Evolutionary conservation across 2,888 invertebrate genomes (phyloP), one percentile per base, ranked within the genome.

Genomic region (Plebejus argus): DNA sequence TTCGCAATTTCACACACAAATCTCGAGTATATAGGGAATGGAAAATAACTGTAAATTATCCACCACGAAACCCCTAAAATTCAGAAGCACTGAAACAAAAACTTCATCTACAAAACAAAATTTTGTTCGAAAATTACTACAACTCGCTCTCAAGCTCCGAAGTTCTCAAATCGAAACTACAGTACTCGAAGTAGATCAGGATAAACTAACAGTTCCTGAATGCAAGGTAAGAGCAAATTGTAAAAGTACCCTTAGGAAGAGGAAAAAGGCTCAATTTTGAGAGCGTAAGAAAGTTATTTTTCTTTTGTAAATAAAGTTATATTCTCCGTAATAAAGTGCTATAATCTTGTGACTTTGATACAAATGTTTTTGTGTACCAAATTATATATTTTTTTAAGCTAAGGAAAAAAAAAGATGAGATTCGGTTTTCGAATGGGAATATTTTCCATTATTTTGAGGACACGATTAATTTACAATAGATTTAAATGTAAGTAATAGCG

Each of bases 61-160:
- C 23, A 12, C 5, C 15, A 15, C 28, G 7, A 66, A 66, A 15
- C 20, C 28, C 5, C 0, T 1, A 66, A 66, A 66, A 23, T 12
- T 23, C 61, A 66, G 28, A 28, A 33, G 66, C 15, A 6, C 66
- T 15, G 6, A 28, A 66, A 66, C 66, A 66, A 66, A 28, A 66
- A 66, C 66, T 66, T 12, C 28, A 66, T 61, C 61, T 6, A 66
- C 28, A 66, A 66, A 66, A 66, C 20, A 66, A 58, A 66, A 66
- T 66, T 66, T 66, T 18, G 66, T 66, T 66, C 66, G 66, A 66
- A 66, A 66, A 66, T 66, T 66, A 66, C 66, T 66, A 66, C 66
- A 66, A 33, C 28, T 28, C 20, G 66, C 66, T 66, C 66, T 66
- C 18, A 66, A 66, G 12, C 66, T 33, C 66, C 20, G 2, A 66